Conservation (phyloP, 1,140 invertebrate genomes). For the Ceratitis capitata region DNA sequence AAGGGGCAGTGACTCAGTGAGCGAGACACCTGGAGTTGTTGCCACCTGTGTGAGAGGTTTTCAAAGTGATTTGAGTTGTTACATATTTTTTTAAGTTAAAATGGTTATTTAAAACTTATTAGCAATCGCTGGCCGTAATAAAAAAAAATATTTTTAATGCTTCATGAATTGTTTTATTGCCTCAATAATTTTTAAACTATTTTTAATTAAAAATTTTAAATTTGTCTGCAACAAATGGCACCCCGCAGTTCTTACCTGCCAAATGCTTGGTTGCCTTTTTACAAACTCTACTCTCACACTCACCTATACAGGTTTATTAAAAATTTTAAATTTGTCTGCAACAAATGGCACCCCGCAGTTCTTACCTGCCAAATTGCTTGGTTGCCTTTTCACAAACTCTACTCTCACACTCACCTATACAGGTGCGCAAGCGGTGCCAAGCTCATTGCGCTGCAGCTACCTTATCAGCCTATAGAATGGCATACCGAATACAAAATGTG, state of each 20-base stretch:
- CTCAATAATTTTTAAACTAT: no score
- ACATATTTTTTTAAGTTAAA: neutral
- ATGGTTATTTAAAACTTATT: neutral
- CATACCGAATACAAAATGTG: neutral
- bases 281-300: neutral
- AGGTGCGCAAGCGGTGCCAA: neutral
- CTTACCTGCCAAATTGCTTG: neutral
- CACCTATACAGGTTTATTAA: conserved; percentile 5
- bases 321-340: neutral
- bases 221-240: neutral
- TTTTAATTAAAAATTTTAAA: neutral
- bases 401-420: neutral
- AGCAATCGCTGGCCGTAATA: neutral
- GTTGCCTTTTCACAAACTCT: neutral
- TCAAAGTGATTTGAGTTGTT: neutral
- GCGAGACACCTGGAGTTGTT: neutral
- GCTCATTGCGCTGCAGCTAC: neutral
- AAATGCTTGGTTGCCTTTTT: neutral
- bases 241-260: neutral
- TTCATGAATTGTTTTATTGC: no score
- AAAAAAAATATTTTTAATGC: no score
- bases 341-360: neutral
- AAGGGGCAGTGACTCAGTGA: neutral
- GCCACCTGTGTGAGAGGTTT: neutral
- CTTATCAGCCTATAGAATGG: neutral